These are phyloP conservation scores for Chironomus striatipennis DNA, from an alignment of 1,140 invertebrate genomes.

Conservation along the genomic window DNA sequence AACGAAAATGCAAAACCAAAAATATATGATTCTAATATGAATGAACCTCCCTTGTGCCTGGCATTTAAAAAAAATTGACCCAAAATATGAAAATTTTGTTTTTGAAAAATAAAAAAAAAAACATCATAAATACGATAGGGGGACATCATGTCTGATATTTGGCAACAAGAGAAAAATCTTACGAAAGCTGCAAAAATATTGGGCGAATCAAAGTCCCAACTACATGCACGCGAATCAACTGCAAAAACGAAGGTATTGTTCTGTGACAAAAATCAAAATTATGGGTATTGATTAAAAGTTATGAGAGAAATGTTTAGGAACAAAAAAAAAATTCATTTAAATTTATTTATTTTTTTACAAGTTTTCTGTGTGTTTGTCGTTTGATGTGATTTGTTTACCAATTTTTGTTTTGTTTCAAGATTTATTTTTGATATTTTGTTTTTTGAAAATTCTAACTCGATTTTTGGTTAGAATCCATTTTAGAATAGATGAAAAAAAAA, in stretches of 20 bases:
- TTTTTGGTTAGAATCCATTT: too few species aligned
- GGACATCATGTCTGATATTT: constrained; percentile 41
- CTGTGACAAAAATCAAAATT: background rate
- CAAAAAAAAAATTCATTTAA: background rate
- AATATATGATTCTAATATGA: background rate
- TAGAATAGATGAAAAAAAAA: too few species aligned
- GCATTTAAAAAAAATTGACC: background rate
- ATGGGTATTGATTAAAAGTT: background rate
- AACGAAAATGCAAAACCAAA: background rate
- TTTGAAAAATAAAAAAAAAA: background rate
- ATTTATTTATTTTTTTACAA: background rate
- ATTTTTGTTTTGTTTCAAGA: background rate
- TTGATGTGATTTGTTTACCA: background rate
- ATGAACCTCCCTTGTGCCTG: background rate
- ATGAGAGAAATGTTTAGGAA: background rate
- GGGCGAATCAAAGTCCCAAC: constrained; percentile 41
- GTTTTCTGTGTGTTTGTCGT: constrained; percentile 23
- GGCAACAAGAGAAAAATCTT: constrained; percentile 43
- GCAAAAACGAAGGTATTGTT: constrained; percentile 40
- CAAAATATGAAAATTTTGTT: background rate
- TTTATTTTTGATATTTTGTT: too few species aligned
- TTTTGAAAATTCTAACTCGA: too few species aligned
- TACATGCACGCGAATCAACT: constrained; percentile 40
- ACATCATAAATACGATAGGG: constrained; percentile 32
- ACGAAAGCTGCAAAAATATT: constrained; percentile 41